A percentile compares a stretch with the other conserved stretches of the same genome.
Conservation (phyloP, 2,888 invertebrate species). For the Cataglyphis albicans region DNA sequence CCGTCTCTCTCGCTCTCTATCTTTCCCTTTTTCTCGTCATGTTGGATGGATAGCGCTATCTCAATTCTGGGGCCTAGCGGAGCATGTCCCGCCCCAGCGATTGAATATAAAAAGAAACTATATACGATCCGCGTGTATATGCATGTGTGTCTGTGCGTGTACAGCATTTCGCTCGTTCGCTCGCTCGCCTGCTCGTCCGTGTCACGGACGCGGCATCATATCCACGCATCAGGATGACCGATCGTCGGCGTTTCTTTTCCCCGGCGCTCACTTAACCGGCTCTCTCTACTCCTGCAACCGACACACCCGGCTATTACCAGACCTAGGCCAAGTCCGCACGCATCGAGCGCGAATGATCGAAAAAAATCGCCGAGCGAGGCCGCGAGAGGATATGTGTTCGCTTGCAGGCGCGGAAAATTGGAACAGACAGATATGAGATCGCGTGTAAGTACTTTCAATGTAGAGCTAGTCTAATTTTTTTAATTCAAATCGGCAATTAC, state of each 20-base stretch:
- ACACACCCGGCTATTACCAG: conserved; percentile 67
- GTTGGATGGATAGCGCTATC: conserved; percentile 72
- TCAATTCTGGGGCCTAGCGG: conserved; percentile 71
- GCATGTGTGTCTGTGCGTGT: conserved; percentile 37
- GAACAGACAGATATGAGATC: conserved; percentile 33
- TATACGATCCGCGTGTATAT: conserved; percentile 41
- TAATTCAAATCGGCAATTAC: conserved; percentile 2
- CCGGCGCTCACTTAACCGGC: conserved; percentile 77
- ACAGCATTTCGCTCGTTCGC: neutral
- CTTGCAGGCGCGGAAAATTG: conserved; percentile 39
- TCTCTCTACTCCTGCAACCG: conserved; percentile 68
- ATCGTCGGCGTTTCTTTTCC: conserved; percentile 77
- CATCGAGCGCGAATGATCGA: conserved; percentile 74
- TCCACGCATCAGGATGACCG: conserved; percentile 77
- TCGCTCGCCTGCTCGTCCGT: conserved; percentile 18
- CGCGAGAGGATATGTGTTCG: conserved; percentile 28
- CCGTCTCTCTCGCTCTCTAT: conserved; percentile 14
- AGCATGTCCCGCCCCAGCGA: conserved; percentile 67
- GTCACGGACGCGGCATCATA: conserved; percentile 62
- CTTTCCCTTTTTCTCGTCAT: conserved; percentile 49
- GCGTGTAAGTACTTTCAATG: neutral
- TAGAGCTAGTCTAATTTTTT: conserved; percentile 20
- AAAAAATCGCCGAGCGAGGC: conserved; percentile 41
- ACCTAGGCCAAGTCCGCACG: conserved; percentile 67
- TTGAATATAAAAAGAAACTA: conserved; percentile 57